A percentile compares a stretch with the other conserved stretches of the same genome.
Evolutionary conservation across 2,797 vertebrate genomes (phyloP).

Genomic region (Pogonophryne albipinna): DNA sequence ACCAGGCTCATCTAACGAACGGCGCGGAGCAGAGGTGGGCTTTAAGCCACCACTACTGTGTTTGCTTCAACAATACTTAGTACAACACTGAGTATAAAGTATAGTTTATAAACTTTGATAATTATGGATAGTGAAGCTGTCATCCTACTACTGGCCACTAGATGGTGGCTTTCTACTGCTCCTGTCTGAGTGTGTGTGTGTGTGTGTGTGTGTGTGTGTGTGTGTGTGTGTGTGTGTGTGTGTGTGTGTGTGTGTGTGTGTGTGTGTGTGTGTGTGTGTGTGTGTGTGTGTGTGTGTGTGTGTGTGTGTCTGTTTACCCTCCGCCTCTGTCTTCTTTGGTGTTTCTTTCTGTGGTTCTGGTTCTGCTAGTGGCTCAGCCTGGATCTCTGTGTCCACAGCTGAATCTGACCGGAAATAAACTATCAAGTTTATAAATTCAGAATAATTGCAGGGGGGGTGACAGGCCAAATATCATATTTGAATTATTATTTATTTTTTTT

Average conservation of each 20-base stretch:
- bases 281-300: neutral
- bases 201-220: neutral
- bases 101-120: neutral
- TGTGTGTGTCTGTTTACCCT: constrained; percentile 36
- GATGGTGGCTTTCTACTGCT: neutral
- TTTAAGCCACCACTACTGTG: too few species aligned
- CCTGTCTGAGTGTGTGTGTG: neutral
- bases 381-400: constrained; percentile 12
- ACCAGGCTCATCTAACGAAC: too few species aligned
- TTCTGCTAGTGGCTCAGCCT: constrained; percentile 18
- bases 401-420: constrained; percentile 17
- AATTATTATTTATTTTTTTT: too few species aligned
- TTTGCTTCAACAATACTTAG: too few species aligned
- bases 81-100: neutral
- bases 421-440: neutral
- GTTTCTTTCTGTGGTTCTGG: constrained; percentile 37
- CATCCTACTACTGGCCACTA: neutral
- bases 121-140: neutral
- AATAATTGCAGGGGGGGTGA: too few species aligned
- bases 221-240: neutral
- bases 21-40: too few species aligned
- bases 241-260: neutral
- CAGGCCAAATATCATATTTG: too few species aligned
- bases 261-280: neutral
- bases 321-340: neutral